These are phyloP conservation scores for Rotaria macrura DNA, from an alignment of 2,888 invertebrate species.

Conservation along the genomic window DNA sequence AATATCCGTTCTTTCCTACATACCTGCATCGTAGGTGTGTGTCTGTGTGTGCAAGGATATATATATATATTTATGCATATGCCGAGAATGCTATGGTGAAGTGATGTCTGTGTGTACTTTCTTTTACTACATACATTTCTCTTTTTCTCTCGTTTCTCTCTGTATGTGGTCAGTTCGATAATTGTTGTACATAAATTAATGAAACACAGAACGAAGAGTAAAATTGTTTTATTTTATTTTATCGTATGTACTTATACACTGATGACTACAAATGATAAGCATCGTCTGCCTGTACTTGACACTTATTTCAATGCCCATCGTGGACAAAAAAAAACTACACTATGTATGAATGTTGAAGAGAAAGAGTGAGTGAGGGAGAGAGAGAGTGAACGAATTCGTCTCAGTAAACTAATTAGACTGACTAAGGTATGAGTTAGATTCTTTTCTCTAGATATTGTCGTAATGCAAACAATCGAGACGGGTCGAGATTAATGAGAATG, in stretches of 20 bases:
- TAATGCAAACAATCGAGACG: slow-evolving; percentile 4
- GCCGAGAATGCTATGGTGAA: background rate
- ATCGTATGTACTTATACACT: background rate
- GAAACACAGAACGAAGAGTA: background rate
- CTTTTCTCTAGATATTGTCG: background rate
- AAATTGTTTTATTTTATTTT: background rate
- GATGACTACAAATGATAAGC: slow-evolving; percentile 6
- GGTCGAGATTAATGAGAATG: background rate
- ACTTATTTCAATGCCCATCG: background rate
- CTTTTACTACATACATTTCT: background rate
- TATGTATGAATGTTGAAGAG: background rate
- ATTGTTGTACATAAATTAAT: background rate
- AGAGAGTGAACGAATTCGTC: background rate
- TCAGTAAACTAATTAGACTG: slow-evolving; percentile 8
- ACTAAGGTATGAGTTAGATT: background rate
- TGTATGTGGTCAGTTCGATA: background rate
- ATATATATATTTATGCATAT: background rate
- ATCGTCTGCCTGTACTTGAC: slow-evolving; percentile 8
- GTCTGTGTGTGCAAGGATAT: background rate
- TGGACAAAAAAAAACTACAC: background rate
- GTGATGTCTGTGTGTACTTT: background rate
- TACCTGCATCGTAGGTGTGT: background rate
- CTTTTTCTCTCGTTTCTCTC: background rate
- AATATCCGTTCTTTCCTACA: background rate
- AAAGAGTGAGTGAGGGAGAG: too few species aligned